phyloP scores from a whole-genome alignment of 2,113 vertebrate species.

The Dolichotis patagonum region DNA sequence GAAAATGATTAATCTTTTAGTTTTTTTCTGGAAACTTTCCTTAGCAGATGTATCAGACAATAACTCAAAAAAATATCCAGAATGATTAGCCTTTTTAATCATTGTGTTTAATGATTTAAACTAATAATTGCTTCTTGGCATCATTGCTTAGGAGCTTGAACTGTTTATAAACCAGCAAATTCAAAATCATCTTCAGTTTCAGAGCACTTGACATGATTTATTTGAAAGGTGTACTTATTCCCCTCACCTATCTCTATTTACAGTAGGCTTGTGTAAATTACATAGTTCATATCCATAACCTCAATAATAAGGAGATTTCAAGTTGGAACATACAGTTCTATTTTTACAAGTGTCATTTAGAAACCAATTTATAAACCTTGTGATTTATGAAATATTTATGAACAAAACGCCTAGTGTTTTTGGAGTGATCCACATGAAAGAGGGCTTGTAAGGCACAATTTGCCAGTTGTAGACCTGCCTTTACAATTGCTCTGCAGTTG shows the following conservation, averaged over 20 bases:
- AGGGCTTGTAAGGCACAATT: constrained; percentile 70
- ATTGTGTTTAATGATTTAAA: background rate
- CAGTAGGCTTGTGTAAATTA: constrained; percentile 5
- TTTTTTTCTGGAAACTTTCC: background rate
- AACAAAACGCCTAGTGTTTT: constrained; percentile 51
- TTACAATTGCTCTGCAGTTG: constrained; percentile 82
- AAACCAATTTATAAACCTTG: constrained; percentile 36
- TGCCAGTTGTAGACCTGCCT: constrained; percentile 70
- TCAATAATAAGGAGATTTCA: constrained; percentile 80
- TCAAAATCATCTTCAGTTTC: constrained; percentile 3
- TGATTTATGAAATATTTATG: constrained; percentile 65
- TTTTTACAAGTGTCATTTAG: constrained; percentile 67
- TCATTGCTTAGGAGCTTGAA: constrained; percentile 41
- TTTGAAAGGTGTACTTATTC: constrained; percentile 42
- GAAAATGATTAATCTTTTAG: background rate
- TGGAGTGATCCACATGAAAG: constrained; percentile 77
- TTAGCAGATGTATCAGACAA: constrained; percentile 1
- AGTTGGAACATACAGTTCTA: constrained; percentile 54
- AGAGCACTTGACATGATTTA: background rate
- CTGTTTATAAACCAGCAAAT: background rate
- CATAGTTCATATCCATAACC: background rate
- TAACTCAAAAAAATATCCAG: background rate
- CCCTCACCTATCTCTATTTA: constrained; percentile 25
- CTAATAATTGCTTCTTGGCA: background rate
- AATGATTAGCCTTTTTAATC: constrained; percentile 26